Conservation (phyloP, 2,888 invertebrate species). For the Lingula anatina region DNA sequence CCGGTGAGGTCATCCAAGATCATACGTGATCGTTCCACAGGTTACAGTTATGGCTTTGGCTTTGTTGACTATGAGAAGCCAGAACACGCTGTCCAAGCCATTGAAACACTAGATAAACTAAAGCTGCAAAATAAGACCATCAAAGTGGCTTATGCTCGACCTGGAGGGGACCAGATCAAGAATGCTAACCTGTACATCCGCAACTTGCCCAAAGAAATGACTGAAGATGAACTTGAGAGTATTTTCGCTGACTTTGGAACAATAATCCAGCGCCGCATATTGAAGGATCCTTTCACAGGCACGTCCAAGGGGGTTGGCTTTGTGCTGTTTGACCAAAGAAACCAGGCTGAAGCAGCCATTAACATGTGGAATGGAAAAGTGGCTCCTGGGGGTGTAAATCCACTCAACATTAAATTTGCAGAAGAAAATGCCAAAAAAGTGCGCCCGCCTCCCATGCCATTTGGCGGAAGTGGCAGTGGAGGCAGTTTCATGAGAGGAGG, state of each 20-base stretch:
- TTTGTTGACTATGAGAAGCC: slow-evolving; percentile 86
- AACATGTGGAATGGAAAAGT: slow-evolving; percentile 73
- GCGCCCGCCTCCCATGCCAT: slow-evolving; percentile 14
- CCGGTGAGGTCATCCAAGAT: slow-evolving; percentile 85
- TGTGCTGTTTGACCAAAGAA: slow-evolving; percentile 72
- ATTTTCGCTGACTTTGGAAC: slow-evolving; percentile 84
- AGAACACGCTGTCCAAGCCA: slow-evolving; percentile 80
- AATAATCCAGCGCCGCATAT: slow-evolving; percentile 86
- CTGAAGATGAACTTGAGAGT: slow-evolving; percentile 73
- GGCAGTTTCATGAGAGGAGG: slow-evolving; percentile 8
- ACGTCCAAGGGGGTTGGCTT: slow-evolving; percentile 87
- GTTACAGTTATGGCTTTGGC: slow-evolving; percentile 93
- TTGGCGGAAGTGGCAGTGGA: slow-evolving; percentile 6
- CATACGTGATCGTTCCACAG: slow-evolving; percentile 61
- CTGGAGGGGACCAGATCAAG: slow-evolving; percentile 85
- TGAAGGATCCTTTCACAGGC: slow-evolving; percentile 83
- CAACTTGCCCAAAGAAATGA: slow-evolving; percentile 65
- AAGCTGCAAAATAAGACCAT: slow-evolving; percentile 85
- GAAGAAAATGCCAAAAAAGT: slow-evolving; percentile 65
- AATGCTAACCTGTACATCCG: slow-evolving; percentile 92
- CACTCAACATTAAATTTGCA: slow-evolving; percentile 78
- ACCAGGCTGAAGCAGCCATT: slow-evolving; percentile 87
- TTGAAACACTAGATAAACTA: slow-evolving; percentile 79
- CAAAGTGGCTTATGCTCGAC: slow-evolving; percentile 89
- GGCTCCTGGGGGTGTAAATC: slow-evolving; percentile 77